A percentile compares a stretch with the other conserved stretches of the same genome.
phyloP scores from a whole-genome alignment of 2,797 vertebrate genomes.

The Phoebastria nigripes region DNA sequence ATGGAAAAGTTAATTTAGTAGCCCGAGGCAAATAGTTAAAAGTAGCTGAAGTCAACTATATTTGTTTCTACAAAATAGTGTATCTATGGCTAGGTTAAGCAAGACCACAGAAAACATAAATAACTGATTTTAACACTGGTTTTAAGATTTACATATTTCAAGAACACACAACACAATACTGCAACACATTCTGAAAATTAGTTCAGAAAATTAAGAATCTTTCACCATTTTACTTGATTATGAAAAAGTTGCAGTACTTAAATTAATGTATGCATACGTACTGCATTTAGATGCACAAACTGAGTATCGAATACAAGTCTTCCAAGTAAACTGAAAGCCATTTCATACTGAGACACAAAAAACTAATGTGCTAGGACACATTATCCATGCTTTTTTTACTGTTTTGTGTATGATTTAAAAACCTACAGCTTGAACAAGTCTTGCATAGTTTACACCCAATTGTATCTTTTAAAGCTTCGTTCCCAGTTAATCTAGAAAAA shows the following conservation, averaged over 20 bases:
- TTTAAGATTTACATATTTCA: not conserved
- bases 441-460: not conserved
- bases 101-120: not conserved
- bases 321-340: not conserved
- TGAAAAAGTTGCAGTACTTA: not conserved
- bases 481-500: not conserved
- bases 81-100: not conserved
- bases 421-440: not conserved
- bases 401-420: not conserved
- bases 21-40: not conserved
- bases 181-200: not conserved
- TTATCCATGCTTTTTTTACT: not conserved
- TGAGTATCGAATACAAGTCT: not conserved
- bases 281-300: not conserved
- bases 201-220: not conserved
- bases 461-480: not conserved
- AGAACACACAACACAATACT: not conserved
- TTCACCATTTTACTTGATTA: not conserved
- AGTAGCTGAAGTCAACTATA: not conserved
- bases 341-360: not conserved
- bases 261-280: fast-evolving
- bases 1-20: not conserved
- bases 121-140: not conserved
- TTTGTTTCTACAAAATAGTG: not conserved
- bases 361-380: not conserved